phyloP scores from a whole-genome alignment of 2,113 vertebrate species.

The Catharus fuscescens region DNA sequence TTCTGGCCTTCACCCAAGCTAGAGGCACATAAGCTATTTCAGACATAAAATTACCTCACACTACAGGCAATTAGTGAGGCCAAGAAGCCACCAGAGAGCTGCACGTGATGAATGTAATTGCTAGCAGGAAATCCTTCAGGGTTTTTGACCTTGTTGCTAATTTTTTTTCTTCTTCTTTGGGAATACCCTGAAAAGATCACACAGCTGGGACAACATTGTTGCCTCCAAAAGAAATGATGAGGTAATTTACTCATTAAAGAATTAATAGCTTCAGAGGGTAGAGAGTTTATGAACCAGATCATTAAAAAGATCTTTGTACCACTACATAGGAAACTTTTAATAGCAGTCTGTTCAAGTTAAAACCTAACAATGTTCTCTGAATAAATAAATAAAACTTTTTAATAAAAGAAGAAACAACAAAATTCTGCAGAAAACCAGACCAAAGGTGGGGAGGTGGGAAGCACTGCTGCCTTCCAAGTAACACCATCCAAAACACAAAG shows the following conservation, averaged over 20 bases:
- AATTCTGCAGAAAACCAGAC: not conserved
- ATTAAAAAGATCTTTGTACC: not conserved
- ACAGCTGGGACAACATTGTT: not conserved
- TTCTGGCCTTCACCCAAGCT: not conserved
- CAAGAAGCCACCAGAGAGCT: constrained; percentile 7
- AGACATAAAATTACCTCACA: constrained; percentile 5
- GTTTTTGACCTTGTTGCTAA: not conserved
- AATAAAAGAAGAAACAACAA: not conserved
- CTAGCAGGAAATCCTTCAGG: constrained; percentile 7
- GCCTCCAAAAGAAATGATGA: not conserved
- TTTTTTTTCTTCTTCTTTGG: not conserved
- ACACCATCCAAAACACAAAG: not conserved
- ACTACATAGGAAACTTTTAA: not conserved
- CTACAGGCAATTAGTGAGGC: constrained; percentile 30
- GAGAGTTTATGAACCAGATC: not conserved
- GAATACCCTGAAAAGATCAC: constrained; percentile 14
- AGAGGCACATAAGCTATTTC: not conserved
- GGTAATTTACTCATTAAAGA: not conserved
- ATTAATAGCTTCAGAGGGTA: not conserved
- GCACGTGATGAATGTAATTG: constrained; percentile 14
- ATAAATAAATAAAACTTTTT: not conserved
- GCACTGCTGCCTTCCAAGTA: not conserved
- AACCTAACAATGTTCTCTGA: not conserved
- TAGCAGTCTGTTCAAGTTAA: not conserved
- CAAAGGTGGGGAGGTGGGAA: rapidly evolving